Evolutionary conservation across 2,888 invertebrate genomes (phyloP).

Genomic region (Muscina levida): DNA sequence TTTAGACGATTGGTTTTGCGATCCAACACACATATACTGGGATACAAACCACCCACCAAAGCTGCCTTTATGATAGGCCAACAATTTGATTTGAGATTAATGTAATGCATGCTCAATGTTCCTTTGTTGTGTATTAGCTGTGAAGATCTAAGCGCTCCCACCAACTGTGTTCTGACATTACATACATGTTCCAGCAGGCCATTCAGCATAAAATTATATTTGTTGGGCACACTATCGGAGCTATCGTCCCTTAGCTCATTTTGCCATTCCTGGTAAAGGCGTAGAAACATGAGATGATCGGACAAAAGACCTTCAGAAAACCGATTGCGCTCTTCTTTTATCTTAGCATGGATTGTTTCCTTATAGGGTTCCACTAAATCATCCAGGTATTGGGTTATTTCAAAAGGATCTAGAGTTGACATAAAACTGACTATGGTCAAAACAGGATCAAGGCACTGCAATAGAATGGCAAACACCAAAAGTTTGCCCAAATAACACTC

Average conservation of each 20-base stretch:
- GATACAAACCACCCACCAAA: conserved; percentile 93
- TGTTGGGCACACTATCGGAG: conserved; percentile 84
- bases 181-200: conserved; percentile 94
- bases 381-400: conserved; percentile 82
- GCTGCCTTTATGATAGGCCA: conserved; percentile 97
- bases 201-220: conserved; percentile 85
- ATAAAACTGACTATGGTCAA: conserved; percentile 93
- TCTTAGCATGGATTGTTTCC: conserved; percentile 54
- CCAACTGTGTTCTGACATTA: conserved; percentile 89
- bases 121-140: conserved; percentile 84
- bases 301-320: conserved; percentile 89
- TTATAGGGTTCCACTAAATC: conserved; percentile 73
- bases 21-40: conserved; percentile 89
- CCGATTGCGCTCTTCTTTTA: conserved; percentile 79
- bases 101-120: conserved; percentile 85
- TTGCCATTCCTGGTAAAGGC: conserved; percentile 89
- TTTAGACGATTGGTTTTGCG: conserved; percentile 83
- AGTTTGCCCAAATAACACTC: conserved; percentile 95
- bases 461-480: conserved; percentile 91
- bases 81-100: conserved; percentile 91
- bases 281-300: conserved; percentile 92
- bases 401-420: conserved; percentile 86
- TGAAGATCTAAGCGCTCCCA: conserved; percentile 87
- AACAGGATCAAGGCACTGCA: conserved; percentile 96
- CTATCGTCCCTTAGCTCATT: conserved; percentile 84